phyloP scores from a whole-genome alignment of 2,113 vertebrate species.

The Rhineura floridana region DNA sequence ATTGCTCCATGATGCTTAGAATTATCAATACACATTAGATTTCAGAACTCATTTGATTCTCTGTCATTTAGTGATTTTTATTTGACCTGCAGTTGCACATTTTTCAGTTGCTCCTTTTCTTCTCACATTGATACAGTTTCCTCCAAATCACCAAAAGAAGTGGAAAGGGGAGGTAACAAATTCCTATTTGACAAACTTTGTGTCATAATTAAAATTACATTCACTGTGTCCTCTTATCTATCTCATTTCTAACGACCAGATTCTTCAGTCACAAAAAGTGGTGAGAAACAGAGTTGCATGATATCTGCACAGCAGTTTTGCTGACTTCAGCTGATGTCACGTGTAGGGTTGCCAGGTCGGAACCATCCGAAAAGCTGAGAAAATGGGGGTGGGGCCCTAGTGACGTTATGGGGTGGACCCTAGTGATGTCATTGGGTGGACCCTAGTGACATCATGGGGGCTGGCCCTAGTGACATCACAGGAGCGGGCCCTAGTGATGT shows the following conservation, averaged over 20 bases:
- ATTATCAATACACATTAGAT: not conserved
- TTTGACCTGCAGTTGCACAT: constrained; percentile 26
- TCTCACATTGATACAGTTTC: not conserved
- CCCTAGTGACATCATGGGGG: no score
- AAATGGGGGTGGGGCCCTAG: no score
- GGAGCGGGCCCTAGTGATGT: no score
- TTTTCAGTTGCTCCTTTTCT: not conserved
- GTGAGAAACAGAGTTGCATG: not conserved
- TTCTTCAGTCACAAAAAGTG: not conserved
- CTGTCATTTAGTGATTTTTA: not conserved
- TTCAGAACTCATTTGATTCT: fast-evolving
- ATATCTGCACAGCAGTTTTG: not conserved
- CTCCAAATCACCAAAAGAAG: not conserved
- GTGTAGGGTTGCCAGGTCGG: no score
- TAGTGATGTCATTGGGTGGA: no score
- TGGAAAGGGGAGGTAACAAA: fast-evolving
- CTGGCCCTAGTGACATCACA: no score
- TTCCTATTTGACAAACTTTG: not conserved
- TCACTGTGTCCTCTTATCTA: not conserved
- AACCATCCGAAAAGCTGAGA: no score
- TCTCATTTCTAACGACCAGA: not conserved
- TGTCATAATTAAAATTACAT: not conserved
- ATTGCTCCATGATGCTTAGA: not conserved
- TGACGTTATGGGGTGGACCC: no score
- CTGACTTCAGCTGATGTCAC: not conserved